These are phyloP conservation scores for Cepaea hortensis DNA, from an alignment of 2,888 invertebrate species.

Conservation along the genomic window DNA sequence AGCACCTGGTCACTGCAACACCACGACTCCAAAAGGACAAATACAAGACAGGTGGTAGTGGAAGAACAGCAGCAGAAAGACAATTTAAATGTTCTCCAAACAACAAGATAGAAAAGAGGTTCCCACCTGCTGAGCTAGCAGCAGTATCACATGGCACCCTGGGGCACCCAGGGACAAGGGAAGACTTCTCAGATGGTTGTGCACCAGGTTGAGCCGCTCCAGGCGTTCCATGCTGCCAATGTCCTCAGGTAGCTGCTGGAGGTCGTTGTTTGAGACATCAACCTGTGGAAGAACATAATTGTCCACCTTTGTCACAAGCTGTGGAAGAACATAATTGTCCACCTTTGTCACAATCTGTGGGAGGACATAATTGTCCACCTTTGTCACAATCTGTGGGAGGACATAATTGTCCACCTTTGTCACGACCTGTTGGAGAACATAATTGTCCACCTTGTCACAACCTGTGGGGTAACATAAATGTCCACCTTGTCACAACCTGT, in stretches of 20 bases:
- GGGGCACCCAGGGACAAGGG: slow-evolving; percentile 69
- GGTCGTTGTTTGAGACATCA: slow-evolving; percentile 72
- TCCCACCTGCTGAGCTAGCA: slow-evolving; percentile 44
- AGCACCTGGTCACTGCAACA: no score
- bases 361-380: no score
- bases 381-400: no score
- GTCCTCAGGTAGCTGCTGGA: slow-evolving; percentile 70
- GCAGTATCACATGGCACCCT: slow-evolving; percentile 7
- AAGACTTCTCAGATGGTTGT: slow-evolving; percentile 71
- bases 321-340: no score
- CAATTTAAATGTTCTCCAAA: neutral
- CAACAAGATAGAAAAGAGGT: neutral
- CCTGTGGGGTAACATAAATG: no score
- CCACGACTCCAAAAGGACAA: no score
- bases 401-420: no score
- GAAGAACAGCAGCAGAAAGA: neutral
- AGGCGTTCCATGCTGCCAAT: slow-evolving; percentile 72
- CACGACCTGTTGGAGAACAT: no score
- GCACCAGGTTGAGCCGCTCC: slow-evolving; percentile 69
- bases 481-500: neutral
- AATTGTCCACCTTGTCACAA: no score
- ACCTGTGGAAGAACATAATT: slow-evolving; percentile 49
- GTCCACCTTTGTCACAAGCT: no score
- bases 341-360: no score
- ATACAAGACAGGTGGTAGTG: neutral